Evolutionary conservation across 2,797 vertebrate genomes (phyloP).

Genomic region (Pitangus sulphuratus): DNA sequence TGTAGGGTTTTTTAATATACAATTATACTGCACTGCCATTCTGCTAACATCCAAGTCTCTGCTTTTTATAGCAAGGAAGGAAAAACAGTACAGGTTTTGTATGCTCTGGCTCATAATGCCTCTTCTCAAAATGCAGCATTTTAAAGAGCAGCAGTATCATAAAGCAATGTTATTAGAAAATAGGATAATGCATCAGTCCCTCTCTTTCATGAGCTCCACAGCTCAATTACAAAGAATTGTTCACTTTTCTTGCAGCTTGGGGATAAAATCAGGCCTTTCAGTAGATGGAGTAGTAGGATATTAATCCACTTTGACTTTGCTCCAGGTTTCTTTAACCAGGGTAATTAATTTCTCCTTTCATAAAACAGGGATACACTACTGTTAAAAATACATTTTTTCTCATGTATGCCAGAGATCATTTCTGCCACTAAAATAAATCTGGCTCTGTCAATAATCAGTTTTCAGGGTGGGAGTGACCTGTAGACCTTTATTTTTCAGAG

Average conservation of each 20-base stretch:
- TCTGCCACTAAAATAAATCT: neutral
- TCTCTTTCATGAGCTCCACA: neutral
- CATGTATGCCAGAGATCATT: neutral
- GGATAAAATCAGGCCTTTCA: slow-evolving; percentile 41
- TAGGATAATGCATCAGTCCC: neutral
- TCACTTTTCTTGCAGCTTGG: slow-evolving; percentile 55
- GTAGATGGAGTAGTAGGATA: neutral
- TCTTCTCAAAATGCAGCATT: neutral
- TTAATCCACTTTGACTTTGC: neutral
- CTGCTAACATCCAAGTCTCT: neutral
- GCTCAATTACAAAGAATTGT: neutral
- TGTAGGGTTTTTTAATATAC: neutral
- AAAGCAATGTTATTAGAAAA: slow-evolving; percentile 17
- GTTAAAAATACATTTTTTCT: neutral
- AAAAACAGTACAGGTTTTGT: neutral
- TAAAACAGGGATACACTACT: neutral
- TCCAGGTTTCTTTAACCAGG: neutral
- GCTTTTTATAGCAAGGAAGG: neutral
- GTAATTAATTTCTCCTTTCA: slow-evolving; percentile 7
- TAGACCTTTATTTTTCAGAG: neutral
- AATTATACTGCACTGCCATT: neutral
- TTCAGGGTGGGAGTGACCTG: neutral
- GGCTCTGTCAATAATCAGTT: neutral
- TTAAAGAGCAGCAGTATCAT: slow-evolving; percentile 23
- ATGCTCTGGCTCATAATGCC: neutral